Evolutionary conservation across 2,113 vertebrate species (phyloP).

Genomic region (Mesoclemmys tuberculata): DNA sequence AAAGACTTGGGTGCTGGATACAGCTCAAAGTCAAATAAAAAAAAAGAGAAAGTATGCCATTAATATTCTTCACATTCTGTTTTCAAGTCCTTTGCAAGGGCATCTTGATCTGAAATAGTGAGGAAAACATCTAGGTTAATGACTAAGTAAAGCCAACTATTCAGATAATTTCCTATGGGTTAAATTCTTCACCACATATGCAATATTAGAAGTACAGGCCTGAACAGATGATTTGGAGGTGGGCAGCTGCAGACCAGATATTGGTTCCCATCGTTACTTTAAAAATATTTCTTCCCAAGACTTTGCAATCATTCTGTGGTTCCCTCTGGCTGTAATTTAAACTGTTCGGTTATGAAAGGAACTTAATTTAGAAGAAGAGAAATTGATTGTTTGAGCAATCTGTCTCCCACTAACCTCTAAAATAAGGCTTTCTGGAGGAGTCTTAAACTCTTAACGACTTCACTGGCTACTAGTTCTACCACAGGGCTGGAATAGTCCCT

Average conservation of each 20-base stretch:
- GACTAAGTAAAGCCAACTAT: neutral
- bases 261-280: slow-evolving; percentile 39
- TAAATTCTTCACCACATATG: slow-evolving; percentile 10
- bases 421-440: slow-evolving; percentile 9
- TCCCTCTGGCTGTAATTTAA: slow-evolving; percentile 29
- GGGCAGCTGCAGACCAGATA: slow-evolving; percentile 25
- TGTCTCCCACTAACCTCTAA: slow-evolving; percentile 1
- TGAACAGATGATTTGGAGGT: slow-evolving; percentile 51
- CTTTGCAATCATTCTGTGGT: slow-evolving; percentile 23
- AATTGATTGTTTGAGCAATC: slow-evolving; percentile 30
- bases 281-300: slow-evolving; percentile 57
- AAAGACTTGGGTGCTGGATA: neutral
- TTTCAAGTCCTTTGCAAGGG: neutral
- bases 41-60: neutral
- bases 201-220: slow-evolving; percentile 46
- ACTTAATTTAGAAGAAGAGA: slow-evolving; percentile 31
- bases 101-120: neutral
- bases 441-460: slow-evolving; percentile 2
- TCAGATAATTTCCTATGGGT: neutral
- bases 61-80: neutral
- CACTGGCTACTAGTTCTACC: neutral
- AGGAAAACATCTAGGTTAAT: neutral
- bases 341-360: slow-evolving; percentile 41
- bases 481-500: neutral
- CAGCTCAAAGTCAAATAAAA: neutral